A percentile compares a stretch with the other conserved stretches of the same genome.
Evolutionary conservation across 1,140 invertebrate species (phyloP).

Genomic region (Panagrolaimus sp.): DNA sequence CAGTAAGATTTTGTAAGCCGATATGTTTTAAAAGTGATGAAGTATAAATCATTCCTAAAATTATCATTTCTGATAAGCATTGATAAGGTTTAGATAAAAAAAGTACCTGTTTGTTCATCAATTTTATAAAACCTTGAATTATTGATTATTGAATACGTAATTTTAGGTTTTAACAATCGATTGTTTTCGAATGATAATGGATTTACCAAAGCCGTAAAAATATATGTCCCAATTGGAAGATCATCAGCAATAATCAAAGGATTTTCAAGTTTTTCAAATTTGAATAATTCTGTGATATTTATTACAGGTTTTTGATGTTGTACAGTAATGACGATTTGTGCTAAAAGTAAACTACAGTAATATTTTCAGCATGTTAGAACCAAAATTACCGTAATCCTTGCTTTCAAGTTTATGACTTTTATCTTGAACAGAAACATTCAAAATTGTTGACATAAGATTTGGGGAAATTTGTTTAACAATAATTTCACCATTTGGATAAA

Average conservation of each 20-base stretch:
- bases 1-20: not conserved
- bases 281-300: not conserved
- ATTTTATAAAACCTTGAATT: not conserved
- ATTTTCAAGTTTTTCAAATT: not conserved
- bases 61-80: not conserved
- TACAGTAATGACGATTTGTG: not conserved
- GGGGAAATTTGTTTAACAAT: not conserved
- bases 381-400: not conserved
- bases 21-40: not conserved
- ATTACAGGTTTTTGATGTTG: not conserved
- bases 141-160: not conserved
- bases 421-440: constrained; percentile 5
- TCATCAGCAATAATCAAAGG: constrained; percentile 10
- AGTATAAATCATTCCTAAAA: constrained; percentile 10
- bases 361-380: not conserved
- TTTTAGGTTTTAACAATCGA: not conserved
- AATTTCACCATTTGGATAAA: not conserved
- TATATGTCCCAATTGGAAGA: not conserved
- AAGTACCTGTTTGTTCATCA: constrained; percentile 15
- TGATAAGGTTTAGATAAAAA: not conserved
- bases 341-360: not conserved
- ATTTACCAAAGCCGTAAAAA: not conserved
- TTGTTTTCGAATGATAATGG: not conserved
- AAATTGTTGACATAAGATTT: not conserved
- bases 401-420: constrained; percentile 4